phyloP scores from a whole-genome alignment of 1,140 invertebrate species.

The Drosophila tristis region DNA sequence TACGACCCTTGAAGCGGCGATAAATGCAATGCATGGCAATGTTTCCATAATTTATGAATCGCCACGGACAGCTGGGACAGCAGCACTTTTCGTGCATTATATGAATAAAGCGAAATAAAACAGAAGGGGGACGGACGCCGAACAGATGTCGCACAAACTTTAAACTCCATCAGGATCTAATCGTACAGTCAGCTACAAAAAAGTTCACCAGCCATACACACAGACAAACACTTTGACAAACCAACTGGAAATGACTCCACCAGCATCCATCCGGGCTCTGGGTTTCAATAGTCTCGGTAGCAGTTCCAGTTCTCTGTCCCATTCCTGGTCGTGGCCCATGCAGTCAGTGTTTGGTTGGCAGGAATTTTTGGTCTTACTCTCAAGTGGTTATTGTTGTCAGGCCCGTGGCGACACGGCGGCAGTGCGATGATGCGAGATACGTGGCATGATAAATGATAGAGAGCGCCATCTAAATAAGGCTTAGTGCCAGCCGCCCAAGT shows the following conservation, averaged over 20 bases:
- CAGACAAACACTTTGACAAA: constrained; percentile 31
- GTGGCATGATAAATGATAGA: constrained; percentile 63
- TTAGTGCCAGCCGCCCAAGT: constrained; percentile 29
- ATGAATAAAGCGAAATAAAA: constrained; percentile 61
- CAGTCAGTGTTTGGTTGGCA: constrained; percentile 40
- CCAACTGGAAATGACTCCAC: constrained; percentile 32
- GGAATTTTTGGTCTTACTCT: constrained; percentile 46
- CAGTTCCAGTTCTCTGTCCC: not conserved
- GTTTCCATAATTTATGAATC: constrained; percentile 65
- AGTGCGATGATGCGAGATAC: constrained; percentile 25
- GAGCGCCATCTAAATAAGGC: constrained; percentile 51
- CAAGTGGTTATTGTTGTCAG: constrained; percentile 77
- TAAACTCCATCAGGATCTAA: constrained; percentile 18
- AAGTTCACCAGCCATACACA: not conserved
- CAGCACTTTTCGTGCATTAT: constrained; percentile 44
- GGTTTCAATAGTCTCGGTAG: constrained; percentile 5
- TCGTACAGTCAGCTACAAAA: constrained; percentile 13
- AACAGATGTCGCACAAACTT: constrained; percentile 37
- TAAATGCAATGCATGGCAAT: constrained; percentile 57
- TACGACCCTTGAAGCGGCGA: constrained; percentile 46
- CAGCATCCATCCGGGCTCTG: not conserved
- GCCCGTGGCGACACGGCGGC: constrained; percentile 36
- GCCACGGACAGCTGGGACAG: constrained; percentile 48
- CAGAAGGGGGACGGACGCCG: not conserved
- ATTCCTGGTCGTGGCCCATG: not conserved